phyloP scores from a whole-genome alignment of 2,888 invertebrate genomes.

The Phragmatobia fuliginosa region DNA sequence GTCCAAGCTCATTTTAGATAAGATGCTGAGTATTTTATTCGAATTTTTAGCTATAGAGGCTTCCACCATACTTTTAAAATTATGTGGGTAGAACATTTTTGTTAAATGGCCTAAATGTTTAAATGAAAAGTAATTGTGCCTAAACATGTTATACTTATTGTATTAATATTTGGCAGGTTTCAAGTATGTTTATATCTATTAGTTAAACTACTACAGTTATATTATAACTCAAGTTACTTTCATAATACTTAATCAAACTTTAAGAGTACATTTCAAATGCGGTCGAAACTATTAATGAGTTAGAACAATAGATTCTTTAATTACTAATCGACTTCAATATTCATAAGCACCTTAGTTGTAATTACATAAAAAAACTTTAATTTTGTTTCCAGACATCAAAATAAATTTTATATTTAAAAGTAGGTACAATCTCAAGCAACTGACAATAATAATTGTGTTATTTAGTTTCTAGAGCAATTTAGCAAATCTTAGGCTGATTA shows the following conservation, averaged over 20 bases:
- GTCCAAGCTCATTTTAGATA: neutral
- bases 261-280: neutral
- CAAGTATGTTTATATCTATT: slow-evolving; percentile 60
- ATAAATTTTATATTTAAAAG: neutral
- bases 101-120: slow-evolving; percentile 36
- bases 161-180: slow-evolving; percentile 79
- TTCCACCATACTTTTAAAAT: neutral
- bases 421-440: neutral
- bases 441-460: neutral
- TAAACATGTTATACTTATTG: slow-evolving; percentile 61
- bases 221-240: slow-evolving; percentile 4
- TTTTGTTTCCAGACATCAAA: neutral
- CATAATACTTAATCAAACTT: slow-evolving; percentile 13
- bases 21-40: neutral
- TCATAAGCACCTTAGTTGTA: neutral
- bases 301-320: neutral
- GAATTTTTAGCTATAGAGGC: neutral
- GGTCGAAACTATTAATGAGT: neutral
- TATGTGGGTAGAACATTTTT: neutral
- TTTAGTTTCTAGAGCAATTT: neutral
- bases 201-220: slow-evolving; percentile 39
- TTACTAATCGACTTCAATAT: neutral
- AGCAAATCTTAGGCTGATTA: neutral
- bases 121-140: slow-evolving; percentile 57
- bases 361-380: neutral